Base-by-base conservation (phyloP, 1,140 invertebrate species). In the Grapholita molesta region DNA sequence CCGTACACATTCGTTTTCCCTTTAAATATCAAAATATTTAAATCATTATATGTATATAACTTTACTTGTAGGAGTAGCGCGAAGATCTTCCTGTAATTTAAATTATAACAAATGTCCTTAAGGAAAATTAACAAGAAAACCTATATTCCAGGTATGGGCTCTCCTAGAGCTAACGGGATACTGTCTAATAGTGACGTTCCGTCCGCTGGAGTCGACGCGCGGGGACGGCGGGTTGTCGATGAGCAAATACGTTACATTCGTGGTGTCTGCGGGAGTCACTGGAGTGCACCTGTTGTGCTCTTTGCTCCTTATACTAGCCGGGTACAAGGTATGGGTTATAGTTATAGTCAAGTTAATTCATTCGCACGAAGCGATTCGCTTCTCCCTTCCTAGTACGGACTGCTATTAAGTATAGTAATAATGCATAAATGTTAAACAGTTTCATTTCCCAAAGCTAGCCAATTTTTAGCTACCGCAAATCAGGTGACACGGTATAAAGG, bases 251-350 rank as follows among this genome's bases (percentile, higher is more conserved):
- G 79, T 76, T 12, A 67, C 89, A 18, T 90, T 86, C 71, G 68
- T 86, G 25, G 77, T 79, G 0, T 84, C 85, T 0, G 88, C 86
- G 0, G 70, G 55, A 0, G 83, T 90, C 66, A 86, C 81, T 38
- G 85, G 83, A 0, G 52, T 80, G 2, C 85, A 88, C 28, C 77
- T 90, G 2, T 69, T 89, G 0, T 83, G 77, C 65, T 89, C 86
- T 3, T 64, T 88, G 24, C 74, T 90, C 18, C 82, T 90, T 8
- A 78, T 90, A 15, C 74, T 90, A 2, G 88, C 83, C 11, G 85
- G 83, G 57, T 81, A 85, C 73, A 90, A 88, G 80, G 88, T 86
- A 68, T 6, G n/a, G n/a, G n/a, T n/a, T n/a, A n/a, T n/a, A n/a
- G n/a, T n/a, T n/a, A n/a, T n/a, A n/a, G n/a, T n/a, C n/a, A n/a